A percentile compares a stretch with the other conserved stretches of the same genome.
Evolutionary conservation across 2,888 invertebrate species (phyloP).

Genomic region (Thereva nobilitata): DNA sequence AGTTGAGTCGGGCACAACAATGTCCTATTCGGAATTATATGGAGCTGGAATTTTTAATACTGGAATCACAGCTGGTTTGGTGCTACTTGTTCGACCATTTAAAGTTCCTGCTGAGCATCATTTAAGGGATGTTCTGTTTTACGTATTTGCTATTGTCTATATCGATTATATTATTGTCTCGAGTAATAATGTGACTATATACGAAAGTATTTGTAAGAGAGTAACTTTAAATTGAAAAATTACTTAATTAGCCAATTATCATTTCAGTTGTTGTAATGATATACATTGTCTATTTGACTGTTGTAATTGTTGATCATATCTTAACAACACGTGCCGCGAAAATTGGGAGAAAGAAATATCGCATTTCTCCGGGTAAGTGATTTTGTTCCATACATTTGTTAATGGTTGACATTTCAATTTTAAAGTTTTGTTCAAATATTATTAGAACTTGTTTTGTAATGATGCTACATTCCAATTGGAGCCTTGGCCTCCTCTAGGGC

Average conservation of each 20-base stretch:
- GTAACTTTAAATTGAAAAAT: background rate
- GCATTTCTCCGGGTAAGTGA: background rate
- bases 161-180: conserved; percentile 45
- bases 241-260: background rate
- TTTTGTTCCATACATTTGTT: background rate
- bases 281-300: conserved; percentile 45
- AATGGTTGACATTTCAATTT: background rate
- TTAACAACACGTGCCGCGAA: conserved; percentile 42
- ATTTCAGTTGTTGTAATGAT: conserved; percentile 45
- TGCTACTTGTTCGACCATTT: conserved; percentile 64
- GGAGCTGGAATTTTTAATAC: conserved; percentile 68
- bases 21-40: conserved; percentile 58
- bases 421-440: too few relatives aligned
- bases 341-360: conserved; percentile 22
- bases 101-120: conserved; percentile 45
- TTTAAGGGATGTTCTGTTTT: conserved; percentile 47
- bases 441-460: too few relatives aligned
- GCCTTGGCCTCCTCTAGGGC: too few relatives aligned
- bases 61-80: conserved; percentile 63
- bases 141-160: conserved; percentile 44
- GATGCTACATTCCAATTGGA: too few relatives aligned
- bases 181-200: conserved; percentile 42
- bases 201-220: conserved; percentile 43
- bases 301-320: conserved; percentile 46
- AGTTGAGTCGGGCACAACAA: conserved; percentile 55